Conservation (phyloP, 2,797 vertebrate genomes). For the Lemur catta region DNA sequence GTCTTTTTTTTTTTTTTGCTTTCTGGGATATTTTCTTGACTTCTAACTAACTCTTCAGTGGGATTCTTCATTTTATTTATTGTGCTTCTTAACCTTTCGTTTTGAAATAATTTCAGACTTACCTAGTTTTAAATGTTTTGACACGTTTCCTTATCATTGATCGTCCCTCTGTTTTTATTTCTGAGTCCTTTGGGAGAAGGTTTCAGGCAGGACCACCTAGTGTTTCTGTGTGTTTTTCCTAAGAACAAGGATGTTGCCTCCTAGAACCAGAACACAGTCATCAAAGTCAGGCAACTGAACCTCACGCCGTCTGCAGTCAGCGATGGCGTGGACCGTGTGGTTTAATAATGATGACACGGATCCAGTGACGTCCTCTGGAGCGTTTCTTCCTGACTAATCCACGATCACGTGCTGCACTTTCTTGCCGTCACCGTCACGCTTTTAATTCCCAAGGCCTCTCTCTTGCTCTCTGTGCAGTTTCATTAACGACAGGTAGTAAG, state of each 20-base stretch:
- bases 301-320: rapidly evolving
- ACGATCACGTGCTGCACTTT: rapidly evolving
- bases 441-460: background rate
- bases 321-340: background rate
- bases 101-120: background rate
- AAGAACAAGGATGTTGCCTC: background rate
- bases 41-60: background rate
- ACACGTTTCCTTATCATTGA: background rate
- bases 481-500: background rate
- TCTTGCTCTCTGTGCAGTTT: background rate
- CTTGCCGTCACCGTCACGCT: too few species aligned
- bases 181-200: background rate
- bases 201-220: background rate
- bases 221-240: background rate
- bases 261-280: rapidly evolving
- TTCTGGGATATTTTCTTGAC: background rate
- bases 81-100: background rate
- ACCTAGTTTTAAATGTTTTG: background rate
- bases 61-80: background rate
- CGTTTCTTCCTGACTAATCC: background rate
- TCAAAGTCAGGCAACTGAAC: background rate
- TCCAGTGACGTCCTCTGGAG: rapidly evolving
- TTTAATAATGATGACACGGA: rapidly evolving
- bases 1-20: background rate
- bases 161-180: background rate